A percentile compares a stretch with the other conserved stretches of the same genome.
These are phyloP conservation scores for Xestobium rufovillosum DNA, from an alignment of 2,888 invertebrate species.

Conservation along the genomic window DNA sequence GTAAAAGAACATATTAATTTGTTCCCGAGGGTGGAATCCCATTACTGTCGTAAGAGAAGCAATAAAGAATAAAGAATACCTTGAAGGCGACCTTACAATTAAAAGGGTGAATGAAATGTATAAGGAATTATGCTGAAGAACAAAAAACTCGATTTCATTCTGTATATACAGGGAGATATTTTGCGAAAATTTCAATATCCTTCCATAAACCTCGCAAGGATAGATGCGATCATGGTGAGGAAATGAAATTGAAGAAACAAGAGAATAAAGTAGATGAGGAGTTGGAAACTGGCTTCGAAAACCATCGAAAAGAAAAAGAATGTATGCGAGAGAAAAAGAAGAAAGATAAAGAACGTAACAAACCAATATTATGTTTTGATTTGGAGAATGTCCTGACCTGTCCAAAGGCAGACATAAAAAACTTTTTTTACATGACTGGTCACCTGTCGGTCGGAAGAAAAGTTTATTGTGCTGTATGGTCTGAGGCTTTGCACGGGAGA, in stretches of 20 bases:
- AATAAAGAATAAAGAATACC: constrained; percentile 7
- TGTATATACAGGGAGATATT: background rate
- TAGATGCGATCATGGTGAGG: background rate
- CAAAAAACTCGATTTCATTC: constrained; percentile 1
- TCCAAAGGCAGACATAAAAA: constrained; percentile 21
- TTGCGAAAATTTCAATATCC: too few species aligned
- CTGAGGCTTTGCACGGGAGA: constrained; percentile 20
- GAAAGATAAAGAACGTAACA: constrained; percentile 6
- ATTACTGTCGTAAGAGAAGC: constrained; percentile 9
- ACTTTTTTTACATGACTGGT: constrained; percentile 26
- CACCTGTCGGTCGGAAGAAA: constrained; percentile 17
- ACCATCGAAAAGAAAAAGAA: constrained; percentile 11
- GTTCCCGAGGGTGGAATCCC: constrained; percentile 9
- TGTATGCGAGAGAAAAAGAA: constrained; percentile 6
- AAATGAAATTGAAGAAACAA: constrained; percentile 1
- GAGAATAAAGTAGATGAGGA: constrained; percentile 8
- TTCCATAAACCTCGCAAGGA: background rate
- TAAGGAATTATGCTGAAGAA: background rate
- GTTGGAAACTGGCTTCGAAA: constrained; percentile 1
- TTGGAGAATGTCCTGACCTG: constrained; percentile 22
- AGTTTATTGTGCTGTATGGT: constrained; percentile 26
- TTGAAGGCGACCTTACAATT: constrained; percentile 1
- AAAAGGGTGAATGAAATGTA: background rate
- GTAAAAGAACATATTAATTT: constrained; percentile 13
- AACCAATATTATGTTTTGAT: constrained; percentile 12